A percentile compares a stretch with the other conserved stretches of the same genome.
Conservation (phyloP, 1,140 invertebrate species). For the Ips nitidus region DNA sequence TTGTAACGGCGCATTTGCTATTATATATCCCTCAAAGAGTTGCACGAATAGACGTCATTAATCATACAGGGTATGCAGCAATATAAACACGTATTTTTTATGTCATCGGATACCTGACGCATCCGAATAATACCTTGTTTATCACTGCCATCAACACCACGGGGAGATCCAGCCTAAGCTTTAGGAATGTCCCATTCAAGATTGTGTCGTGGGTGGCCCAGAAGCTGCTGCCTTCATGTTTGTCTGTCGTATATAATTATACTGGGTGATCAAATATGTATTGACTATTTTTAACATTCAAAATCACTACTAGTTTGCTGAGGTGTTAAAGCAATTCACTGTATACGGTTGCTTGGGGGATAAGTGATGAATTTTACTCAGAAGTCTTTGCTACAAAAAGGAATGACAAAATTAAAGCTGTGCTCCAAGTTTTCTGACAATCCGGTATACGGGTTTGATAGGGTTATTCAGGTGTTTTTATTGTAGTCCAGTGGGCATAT, state of each 20-base stretch:
- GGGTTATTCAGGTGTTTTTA: background rate
- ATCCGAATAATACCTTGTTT: constrained; percentile 53
- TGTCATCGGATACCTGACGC: constrained; percentile 54
- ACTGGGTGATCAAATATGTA: background rate
- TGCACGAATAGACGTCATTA: constrained; percentile 40
- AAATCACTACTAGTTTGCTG: background rate
- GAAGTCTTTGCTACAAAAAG: background rate
- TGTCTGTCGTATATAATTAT: background rate
- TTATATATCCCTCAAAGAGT: too few relatives aligned
- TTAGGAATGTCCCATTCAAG: constrained; percentile 45
- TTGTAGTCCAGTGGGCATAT: background rate
- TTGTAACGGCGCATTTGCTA: too few relatives aligned
- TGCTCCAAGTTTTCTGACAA: background rate
- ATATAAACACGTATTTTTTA: constrained; percentile 55
- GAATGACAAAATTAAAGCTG: background rate
- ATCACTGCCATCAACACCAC: constrained; percentile 54
- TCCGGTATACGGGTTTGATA: background rate
- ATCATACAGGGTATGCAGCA: constrained; percentile 50
- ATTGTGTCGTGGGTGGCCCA: constrained; percentile 44
- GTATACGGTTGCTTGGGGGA: background rate
- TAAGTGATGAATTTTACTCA: background rate
- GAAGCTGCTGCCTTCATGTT: background rate
- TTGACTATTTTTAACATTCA: background rate
- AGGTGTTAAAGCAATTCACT: background rate
- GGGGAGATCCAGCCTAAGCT: constrained; percentile 42